Evolutionary conservation across 2,113 vertebrate species (phyloP).

Genomic region (Prionailurus viverrinus): DNA sequence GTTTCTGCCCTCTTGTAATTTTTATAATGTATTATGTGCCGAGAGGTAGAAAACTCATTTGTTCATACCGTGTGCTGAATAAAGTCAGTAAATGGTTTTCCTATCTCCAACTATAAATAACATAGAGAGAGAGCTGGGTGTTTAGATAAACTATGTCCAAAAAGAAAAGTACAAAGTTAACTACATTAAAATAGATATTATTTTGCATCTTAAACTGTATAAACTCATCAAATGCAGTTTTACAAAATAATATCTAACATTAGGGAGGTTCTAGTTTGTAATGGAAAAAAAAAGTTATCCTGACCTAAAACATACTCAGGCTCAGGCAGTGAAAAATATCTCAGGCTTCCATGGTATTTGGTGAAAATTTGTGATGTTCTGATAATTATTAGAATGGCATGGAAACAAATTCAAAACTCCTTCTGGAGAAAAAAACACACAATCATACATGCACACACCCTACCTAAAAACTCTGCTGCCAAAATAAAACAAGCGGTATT

Average conservation of each 20-base stretch:
- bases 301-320: not conserved
- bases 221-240: not conserved
- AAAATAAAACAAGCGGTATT: not conserved
- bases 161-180: not conserved
- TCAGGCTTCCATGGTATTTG: conserved; percentile 15
- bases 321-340: not conserved
- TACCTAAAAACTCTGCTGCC: not conserved
- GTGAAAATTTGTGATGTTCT: not conserved
- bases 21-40: not conserved
- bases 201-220: not conserved
- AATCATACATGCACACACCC: not conserved
- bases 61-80: not conserved
- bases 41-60: not conserved
- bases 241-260: not conserved
- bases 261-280: not conserved
- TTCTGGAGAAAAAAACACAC: not conserved
- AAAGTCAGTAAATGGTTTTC: not conserved
- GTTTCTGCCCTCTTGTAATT: not conserved
- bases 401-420: conserved; percentile 19
- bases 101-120: conserved; percentile 3
- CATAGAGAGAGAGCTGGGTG: conserved; percentile 2
- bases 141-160: not conserved
- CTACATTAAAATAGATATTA: not conserved
- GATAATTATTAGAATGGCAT: not conserved
- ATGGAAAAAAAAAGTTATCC: not conserved